Conservation (phyloP, 2,797 vertebrate species). For the Girardinus metallicus region DNA sequence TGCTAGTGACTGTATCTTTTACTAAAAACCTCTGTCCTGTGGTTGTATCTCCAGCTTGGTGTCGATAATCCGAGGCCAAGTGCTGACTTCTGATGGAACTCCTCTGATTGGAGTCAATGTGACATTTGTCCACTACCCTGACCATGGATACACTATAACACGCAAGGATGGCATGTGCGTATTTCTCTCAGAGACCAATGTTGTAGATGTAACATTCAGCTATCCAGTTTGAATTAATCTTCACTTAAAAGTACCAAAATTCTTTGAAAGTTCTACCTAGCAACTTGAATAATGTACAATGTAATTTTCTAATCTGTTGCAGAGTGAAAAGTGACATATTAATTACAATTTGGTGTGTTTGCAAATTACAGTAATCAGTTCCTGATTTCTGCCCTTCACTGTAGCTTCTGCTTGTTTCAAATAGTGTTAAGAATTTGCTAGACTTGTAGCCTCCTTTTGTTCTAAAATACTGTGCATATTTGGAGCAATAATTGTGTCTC, state of each 20-base stretch:
- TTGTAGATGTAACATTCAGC: background rate
- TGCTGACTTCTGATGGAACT: constrained; percentile 95
- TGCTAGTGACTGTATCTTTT: background rate
- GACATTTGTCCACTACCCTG: constrained; percentile 94
- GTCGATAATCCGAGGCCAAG: constrained; percentile 95
- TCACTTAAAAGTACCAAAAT: background rate
- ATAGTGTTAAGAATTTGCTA: background rate
- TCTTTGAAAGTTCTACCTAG: background rate
- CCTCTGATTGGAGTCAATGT: constrained; percentile 98
- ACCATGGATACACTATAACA: constrained; percentile 94
- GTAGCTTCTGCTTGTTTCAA: constrained; percentile 1
- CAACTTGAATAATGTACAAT: background rate
- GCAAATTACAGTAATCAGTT: background rate
- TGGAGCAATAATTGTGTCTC: background rate
- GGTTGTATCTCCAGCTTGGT: constrained; percentile 82
- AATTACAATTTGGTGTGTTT: background rate
- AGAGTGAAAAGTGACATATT: background rate
- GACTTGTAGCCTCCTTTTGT: background rate
- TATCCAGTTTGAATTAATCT: background rate
- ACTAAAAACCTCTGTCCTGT: background rate
- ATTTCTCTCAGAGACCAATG: background rate
- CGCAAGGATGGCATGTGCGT: constrained; percentile 95
- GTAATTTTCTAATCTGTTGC: background rate
- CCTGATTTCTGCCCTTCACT: constrained; percentile 1
- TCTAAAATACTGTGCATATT: background rate